phyloP scores from a whole-genome alignment of 2,797 vertebrate species.

The Siniperca obscura region DNA sequence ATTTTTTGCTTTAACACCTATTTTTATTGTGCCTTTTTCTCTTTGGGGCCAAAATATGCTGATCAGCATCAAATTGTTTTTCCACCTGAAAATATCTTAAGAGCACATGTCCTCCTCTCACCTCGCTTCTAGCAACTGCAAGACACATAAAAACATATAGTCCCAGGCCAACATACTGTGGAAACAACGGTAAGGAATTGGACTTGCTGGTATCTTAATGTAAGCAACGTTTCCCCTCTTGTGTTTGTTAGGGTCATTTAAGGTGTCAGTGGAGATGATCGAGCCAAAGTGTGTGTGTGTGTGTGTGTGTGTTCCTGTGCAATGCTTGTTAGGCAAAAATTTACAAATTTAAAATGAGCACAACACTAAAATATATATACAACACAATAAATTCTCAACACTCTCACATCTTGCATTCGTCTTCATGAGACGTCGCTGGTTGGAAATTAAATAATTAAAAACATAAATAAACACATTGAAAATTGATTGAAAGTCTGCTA shows the following conservation, averaged over 20 bases:
- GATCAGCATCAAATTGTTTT: constrained; percentile 18
- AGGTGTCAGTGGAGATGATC: constrained; percentile 10
- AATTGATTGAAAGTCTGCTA: background rate
- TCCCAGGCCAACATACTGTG: background rate
- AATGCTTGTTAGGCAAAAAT: background rate
- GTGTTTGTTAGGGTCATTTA: constrained; percentile 45
- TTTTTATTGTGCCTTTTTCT: background rate
- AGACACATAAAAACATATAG: background rate
- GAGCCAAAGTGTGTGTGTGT: background rate
- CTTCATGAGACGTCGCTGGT: background rate
- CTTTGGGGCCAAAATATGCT: background rate
- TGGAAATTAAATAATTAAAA: background rate
- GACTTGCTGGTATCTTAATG: constrained; percentile 26
- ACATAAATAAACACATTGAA: background rate
- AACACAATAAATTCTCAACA: background rate
- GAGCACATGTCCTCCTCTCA: constrained; percentile 24
- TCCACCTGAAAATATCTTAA: constrained; percentile 16
- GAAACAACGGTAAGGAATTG: background rate
- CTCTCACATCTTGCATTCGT: background rate
- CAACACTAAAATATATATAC: background rate
- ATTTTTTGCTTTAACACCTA: background rate
- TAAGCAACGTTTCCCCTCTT: constrained; percentile 12
- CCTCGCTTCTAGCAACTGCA: background rate
- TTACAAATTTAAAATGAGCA: background rate
- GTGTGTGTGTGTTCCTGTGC: background rate